Evolutionary conservation across 1,140 invertebrate species (phyloP), one percentile per base, ranked within the genome.

Genomic region (Triops longicaudatus): DNA sequence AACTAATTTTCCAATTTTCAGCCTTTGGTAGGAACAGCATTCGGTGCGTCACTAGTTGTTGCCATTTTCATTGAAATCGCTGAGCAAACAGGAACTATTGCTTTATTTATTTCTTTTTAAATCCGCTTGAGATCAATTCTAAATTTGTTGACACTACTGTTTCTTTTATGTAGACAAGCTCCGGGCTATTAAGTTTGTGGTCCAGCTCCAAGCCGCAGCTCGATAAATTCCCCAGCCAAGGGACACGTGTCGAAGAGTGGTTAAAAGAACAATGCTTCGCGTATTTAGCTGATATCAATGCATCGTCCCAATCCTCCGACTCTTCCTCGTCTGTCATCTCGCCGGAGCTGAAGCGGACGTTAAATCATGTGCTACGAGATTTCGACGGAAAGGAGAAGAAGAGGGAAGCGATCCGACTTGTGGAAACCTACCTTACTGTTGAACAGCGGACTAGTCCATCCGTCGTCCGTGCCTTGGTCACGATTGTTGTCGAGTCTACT

Each of bases 391-490:
- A 72, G 27, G 41, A 73, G 3, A 72, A 26, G 63, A 72, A 9
- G n/a, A 63, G 10, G n/a, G 63, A 72, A 72, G 63, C 17, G 31
- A 72, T 71, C 10, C 26, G 31, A 26, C 76, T 75, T 77, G 41
- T 77, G 41, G 26, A 26, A 50, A 26, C 22, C 74, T 11, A 41
- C 73, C 74, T 42, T 42, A 44, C 28, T 1, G 28, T 26, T 22
- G 73, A 77, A 26, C 26, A 77, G 41, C 31, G 22, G 28, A 11
- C n/a, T 28, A 73, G 26, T 26, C 26, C 77, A 17, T 26, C 22
- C 82, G 92, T 90, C 83, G 90, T 94, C 81, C 86, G 91, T 81
- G 86, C 87, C 75, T 86, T 95, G 79, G 91, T 91, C 78, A 91
- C 91, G 81, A 89, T 90, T 43, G 88, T 95, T 77, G 83, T 83